Evolutionary conservation across 1,140 invertebrate genomes (phyloP).

Genomic region (Linepithema humile): DNA sequence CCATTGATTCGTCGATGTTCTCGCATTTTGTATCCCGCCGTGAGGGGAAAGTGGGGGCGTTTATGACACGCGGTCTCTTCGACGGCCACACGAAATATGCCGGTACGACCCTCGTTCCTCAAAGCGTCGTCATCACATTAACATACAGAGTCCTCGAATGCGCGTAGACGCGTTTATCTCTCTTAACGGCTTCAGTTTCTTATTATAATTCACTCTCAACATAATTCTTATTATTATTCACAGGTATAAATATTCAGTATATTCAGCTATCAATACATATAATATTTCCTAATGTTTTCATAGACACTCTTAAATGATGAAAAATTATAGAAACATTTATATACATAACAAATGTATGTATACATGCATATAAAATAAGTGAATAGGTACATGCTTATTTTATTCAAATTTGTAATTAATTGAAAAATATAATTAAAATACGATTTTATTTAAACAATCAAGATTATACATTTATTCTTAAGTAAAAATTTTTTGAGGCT

Average conservation of each 20-base stretch:
- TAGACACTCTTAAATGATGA: background rate
- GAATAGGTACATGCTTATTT: no score
- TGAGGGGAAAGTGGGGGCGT: conserved; percentile 51
- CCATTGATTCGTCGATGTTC: conserved; percentile 27
- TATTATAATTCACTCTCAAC: no score
- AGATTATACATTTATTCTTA: no score
- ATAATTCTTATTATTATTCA: background rate
- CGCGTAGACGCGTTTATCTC: conserved; percentile 45
- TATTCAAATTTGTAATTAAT: no score
- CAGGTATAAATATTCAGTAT: background rate
- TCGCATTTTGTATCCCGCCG: conserved; percentile 5
- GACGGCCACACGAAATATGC: conserved; percentile 36
- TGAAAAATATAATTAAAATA: no score
- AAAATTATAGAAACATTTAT: background rate
- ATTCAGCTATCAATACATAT: background rate
- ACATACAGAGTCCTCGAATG: conserved; percentile 48
- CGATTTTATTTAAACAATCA: background rate
- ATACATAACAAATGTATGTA: no score
- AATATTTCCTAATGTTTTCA: background rate
- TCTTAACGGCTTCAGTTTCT: conserved; percentile 52
- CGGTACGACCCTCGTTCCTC: conserved; percentile 31
- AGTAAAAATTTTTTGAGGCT: no score
- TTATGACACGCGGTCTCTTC: conserved; percentile 42
- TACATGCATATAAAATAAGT: no score
- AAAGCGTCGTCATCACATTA: conserved; percentile 61